phyloP scores from a whole-genome alignment of 2,113 vertebrate species.

The Beaufortia kweichowensis region DNA sequence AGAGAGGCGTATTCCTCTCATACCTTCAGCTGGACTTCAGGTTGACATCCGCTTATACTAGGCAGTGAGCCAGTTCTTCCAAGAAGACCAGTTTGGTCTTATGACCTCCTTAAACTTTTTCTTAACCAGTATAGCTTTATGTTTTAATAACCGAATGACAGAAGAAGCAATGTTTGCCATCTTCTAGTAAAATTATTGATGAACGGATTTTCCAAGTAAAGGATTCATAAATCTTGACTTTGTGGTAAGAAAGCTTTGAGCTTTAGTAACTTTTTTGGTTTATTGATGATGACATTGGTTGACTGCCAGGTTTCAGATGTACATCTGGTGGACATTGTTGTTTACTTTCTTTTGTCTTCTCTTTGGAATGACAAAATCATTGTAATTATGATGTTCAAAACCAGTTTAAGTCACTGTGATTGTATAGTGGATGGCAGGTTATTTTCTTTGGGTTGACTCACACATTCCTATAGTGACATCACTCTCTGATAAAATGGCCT shows the following conservation, averaged over 20 bases:
- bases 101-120: not conserved
- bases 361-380: not conserved
- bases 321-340: not conserved
- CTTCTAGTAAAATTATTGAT: not conserved
- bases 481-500: not conserved
- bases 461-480: slow-evolving; percentile 11
- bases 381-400: not conserved
- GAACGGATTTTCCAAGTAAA: not conserved
- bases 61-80: slow-evolving; percentile 20
- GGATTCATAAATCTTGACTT: not conserved
- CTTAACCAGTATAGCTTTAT: not conserved
- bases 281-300: not conserved
- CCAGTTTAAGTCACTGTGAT: not conserved
- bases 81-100: slow-evolving; percentile 18
- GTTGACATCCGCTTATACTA: not conserved
- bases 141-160: not conserved
- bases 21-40: not conserved
- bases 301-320: not conserved
- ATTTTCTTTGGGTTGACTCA: slow-evolving; percentile 2
- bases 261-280: not conserved
- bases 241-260: not conserved
- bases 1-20: slow-evolving; percentile 8
- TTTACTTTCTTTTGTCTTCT: not conserved
- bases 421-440: not conserved
- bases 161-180: not conserved